These are phyloP conservation scores for Napeogenes inachia DNA, from an alignment of 2,888 invertebrate species.

Conservation along the genomic window DNA sequence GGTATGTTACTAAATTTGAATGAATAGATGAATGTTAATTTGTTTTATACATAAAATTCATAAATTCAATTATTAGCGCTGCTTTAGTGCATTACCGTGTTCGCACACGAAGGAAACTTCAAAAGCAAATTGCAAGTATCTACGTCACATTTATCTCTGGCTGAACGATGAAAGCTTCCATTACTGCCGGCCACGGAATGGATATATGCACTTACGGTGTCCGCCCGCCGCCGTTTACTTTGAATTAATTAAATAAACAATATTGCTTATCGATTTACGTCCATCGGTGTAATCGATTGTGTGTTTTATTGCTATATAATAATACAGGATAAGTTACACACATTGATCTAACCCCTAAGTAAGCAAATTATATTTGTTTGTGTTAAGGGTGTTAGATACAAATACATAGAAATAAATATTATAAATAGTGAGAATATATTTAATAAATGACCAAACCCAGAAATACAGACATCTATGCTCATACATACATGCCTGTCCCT, in stretches of 20 bases:
- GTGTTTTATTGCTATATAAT: no score
- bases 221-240: slow-evolving; percentile 30
- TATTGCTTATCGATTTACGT: slow-evolving; percentile 28
- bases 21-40: not conserved
- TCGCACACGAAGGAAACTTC: slow-evolving; percentile 53
- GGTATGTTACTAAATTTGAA: no score
- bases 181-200: slow-evolving; percentile 57
- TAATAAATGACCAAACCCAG: no score
- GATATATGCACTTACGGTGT: slow-evolving; percentile 67
- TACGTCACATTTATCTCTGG: slow-evolving; percentile 61
- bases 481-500: no score
- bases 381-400: no score
- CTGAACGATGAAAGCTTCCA: slow-evolving; percentile 64
- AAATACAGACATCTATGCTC: no score
- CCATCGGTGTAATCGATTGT: no score
- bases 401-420: no score
- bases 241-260: slow-evolving; percentile 4
- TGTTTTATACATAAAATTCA: slow-evolving; percentile 23
- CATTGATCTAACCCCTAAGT: no score
- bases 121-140: slow-evolving; percentile 62
- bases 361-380: no score
- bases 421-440: no score
- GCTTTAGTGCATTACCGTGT: slow-evolving; percentile 62
- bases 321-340: no score
- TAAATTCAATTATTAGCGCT: slow-evolving; percentile 50